Percentiles rank a stretch among this genome's conserved stretches.
Conservation (phyloP, 2,797 vertebrate genomes). For the Spinus pinus region DNA sequence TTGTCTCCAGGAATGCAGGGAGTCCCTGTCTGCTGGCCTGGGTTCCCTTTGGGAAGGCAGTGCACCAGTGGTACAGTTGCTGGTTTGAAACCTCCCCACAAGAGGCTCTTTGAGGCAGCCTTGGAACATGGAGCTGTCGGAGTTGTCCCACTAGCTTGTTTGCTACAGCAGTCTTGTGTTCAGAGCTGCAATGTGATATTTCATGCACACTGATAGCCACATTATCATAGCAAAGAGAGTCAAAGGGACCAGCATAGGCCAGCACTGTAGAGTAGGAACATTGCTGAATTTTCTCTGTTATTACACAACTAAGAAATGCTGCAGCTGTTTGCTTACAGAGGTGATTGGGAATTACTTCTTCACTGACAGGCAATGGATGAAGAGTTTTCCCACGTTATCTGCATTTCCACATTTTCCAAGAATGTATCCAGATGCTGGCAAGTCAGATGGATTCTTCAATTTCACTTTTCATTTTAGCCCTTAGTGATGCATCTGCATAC, state of each 20-base stretch:
- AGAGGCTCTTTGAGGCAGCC: not conserved
- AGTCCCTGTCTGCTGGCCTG: not conserved
- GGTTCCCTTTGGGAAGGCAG: not conserved
- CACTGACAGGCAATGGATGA: conserved; percentile 64
- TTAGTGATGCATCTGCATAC: not conserved
- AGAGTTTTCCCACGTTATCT: conserved; percentile 65
- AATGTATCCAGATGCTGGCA: conserved; percentile 67
- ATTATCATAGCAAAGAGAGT: not conserved
- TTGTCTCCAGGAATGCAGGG: not conserved
- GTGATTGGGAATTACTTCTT: conserved; percentile 72
- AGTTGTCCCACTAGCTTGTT: not conserved
- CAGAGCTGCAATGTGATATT: not conserved
- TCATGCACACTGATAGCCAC: not conserved
- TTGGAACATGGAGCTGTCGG: not conserved
- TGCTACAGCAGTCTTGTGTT: not conserved
- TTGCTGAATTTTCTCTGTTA: conserved; percentile 39
- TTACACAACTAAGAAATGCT: conserved; percentile 9
- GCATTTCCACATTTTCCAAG: conserved; percentile 34
- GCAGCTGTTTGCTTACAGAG: conserved; percentile 69
- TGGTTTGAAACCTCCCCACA: not conserved
- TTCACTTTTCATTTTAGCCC: not conserved
- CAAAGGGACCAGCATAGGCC: not conserved
- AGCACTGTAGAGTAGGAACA: not conserved
- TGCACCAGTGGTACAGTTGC: not conserved
- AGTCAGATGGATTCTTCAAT: not conserved